Evolutionary conservation across 2,797 vertebrate genomes (phyloP).

Genomic region (Stomatorhinus walkeri): DNA sequence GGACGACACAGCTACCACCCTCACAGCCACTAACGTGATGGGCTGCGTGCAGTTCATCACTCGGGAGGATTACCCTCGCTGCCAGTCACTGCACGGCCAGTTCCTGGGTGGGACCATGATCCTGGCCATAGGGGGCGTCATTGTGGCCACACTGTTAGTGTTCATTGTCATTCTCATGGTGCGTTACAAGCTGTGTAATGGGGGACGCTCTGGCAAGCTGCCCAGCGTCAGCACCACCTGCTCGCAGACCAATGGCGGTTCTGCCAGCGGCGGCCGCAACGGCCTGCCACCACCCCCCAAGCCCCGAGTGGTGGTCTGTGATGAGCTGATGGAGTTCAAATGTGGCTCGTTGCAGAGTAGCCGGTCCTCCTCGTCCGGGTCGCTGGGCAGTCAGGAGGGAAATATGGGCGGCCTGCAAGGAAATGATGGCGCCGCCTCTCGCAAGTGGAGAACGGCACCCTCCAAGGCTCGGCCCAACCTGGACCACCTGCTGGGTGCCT

Average conservation of each 20-base stretch:
- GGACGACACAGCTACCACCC: constrained; percentile 90
- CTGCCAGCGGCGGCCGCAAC: constrained; percentile 57
- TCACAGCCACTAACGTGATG: constrained; percentile 93
- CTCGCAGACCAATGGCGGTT: constrained; percentile 84
- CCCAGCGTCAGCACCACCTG: constrained; percentile 78
- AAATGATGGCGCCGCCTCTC: constrained; percentile 72
- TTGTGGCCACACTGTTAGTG: constrained; percentile 86
- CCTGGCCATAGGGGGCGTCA: constrained; percentile 88
- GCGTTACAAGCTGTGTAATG: constrained; percentile 85
- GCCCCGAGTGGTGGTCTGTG: constrained; percentile 79
- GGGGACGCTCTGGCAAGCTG: constrained; percentile 66
- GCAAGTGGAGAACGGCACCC: constrained; percentile 69
- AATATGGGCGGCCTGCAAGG: constrained; percentile 59
- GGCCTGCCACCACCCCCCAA: constrained; percentile 69
- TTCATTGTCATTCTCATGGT: constrained; percentile 97
- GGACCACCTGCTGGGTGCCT: constrained; percentile 87
- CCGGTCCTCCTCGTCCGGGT: constrained; percentile 83
- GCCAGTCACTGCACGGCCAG: constrained; percentile 88
- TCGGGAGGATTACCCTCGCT: constrained; percentile 85
- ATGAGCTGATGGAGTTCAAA: constrained; percentile 77
- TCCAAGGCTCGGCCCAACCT: constrained; percentile 75
- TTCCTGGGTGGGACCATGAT: constrained; percentile 96
- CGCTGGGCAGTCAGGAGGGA: constrained; percentile 67
- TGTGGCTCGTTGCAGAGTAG: constrained; percentile 76
- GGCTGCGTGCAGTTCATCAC: constrained; percentile 92